Evolutionary conservation across 2,113 vertebrate species (phyloP).

Genomic region (Eptesicus fuscus): DNA sequence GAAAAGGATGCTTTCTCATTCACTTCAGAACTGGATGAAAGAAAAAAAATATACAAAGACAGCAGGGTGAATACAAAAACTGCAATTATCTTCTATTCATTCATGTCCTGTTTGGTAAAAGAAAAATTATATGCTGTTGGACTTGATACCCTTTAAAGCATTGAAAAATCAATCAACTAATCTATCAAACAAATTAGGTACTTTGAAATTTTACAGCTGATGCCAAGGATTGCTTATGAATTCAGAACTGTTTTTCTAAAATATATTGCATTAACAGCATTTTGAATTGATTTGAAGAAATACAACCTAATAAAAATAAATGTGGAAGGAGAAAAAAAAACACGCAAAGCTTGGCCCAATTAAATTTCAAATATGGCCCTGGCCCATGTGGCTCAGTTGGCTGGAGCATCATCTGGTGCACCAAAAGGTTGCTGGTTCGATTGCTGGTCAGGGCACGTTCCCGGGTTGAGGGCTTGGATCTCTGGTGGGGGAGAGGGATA

Average conservation of each 20-base stretch:
- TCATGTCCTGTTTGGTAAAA: slow-evolving; percentile 66
- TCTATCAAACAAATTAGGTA: slow-evolving; percentile 75
- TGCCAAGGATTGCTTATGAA: slow-evolving; percentile 71
- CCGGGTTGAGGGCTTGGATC: no score
- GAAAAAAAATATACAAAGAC: background rate
- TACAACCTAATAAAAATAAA: slow-evolving; percentile 59
- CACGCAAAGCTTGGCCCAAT: background rate
- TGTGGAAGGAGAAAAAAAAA: slow-evolving; percentile 1
- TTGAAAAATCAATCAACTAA: slow-evolving; percentile 68
- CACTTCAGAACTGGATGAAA: background rate
- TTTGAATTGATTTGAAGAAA: slow-evolving; percentile 66
- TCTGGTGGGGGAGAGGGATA: no score
- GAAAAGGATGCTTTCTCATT: slow-evolving; percentile 21
- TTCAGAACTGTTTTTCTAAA: slow-evolving; percentile 58
- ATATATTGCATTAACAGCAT: slow-evolving; percentile 62
- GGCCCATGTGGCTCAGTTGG: no score
- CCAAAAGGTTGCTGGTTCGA: no score
- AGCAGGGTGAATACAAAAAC: slow-evolving; percentile 58
- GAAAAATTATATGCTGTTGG: slow-evolving; percentile 68
- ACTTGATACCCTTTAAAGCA: slow-evolving; percentile 70
- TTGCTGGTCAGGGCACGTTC: no score
- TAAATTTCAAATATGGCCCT: background rate
- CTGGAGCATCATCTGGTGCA: no score
- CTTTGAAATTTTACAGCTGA: slow-evolving; percentile 65
- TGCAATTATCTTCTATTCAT: slow-evolving; percentile 67